Base-by-base conservation (phyloP, 2,113 vertebrate genomes). In the Macaca fascicularis region DNA sequence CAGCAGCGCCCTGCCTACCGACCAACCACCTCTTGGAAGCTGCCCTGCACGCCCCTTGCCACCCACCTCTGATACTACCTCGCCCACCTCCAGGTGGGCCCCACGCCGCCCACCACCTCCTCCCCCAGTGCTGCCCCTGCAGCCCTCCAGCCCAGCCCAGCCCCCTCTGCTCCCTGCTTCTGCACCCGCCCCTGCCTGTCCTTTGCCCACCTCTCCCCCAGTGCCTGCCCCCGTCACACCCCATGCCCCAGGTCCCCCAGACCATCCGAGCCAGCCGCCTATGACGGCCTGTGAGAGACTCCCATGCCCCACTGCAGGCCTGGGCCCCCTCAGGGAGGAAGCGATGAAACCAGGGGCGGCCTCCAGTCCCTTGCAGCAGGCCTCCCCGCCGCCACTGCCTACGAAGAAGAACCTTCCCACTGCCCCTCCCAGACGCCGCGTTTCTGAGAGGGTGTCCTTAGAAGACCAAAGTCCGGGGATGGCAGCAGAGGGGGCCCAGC, bases 51-150 rank as follows among this genome's bases (percentile, higher is more conserved):
- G 35, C 72, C 79, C 30, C 0, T 6, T 1, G 32, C 55, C 87
- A 6, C 72, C 90, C n/a, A 1, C 92, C 70, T 79, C 69, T 0
- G 82, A 95, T 13, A 93, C 95, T 90, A 98, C 98, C 67, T 97
- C 95, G 7, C 95, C 97, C 9, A 98, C 98, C 96, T 98, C 98
- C 94, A 99, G 97, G 96, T 98, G 97, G 13, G 98, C 99, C 13
- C 99, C 99, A 1, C 98, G 98, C 0, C 98, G 98, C 13, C 99
- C 98, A 0, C 98, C 98, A 0, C 99, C 99, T 0, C 99, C 99
- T 3, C 99, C 99, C 70, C 99, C 98, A 1, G 97, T 98, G 2
- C 27, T 89, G 25, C 32, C 74, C 12, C 52, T 61, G 27, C 89
- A 76, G 20, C 89, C 94, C 25, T 6, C 69, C 0, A 23, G 82